A percentile compares a stretch with the other conserved stretches of the same genome.
Conservation (phyloP, 2,888 invertebrate genomes). For the Orgyia antiqua region DNA sequence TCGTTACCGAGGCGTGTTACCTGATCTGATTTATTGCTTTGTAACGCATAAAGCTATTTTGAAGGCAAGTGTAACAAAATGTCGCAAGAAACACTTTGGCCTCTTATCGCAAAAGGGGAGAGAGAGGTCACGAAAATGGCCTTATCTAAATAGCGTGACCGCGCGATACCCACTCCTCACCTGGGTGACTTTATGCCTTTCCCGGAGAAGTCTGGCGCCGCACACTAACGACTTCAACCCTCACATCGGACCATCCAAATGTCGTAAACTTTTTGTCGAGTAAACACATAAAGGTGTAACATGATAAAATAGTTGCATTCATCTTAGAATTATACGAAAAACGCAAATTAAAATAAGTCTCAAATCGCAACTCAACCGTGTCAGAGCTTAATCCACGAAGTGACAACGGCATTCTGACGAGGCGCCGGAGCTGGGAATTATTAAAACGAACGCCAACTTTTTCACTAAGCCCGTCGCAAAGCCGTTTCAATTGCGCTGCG, state of each 20-base stretch:
- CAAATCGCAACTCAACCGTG: constrained; percentile 76
- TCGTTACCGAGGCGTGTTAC: too few relatives aligned
- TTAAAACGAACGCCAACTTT: constrained; percentile 79
- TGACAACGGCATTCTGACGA: constrained; percentile 79
- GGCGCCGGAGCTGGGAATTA: constrained; percentile 78
- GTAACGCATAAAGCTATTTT: constrained; percentile 8
- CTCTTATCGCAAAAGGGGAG: constrained; percentile 48
- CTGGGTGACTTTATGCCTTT: constrained; percentile 69
- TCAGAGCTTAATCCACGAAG: constrained; percentile 77
- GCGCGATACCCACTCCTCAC: constrained; percentile 65
- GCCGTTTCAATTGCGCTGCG: constrained; percentile 78
- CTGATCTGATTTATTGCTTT: constrained; percentile 6
- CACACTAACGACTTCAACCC: constrained; percentile 64
- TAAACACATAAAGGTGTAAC: constrained; percentile 40
- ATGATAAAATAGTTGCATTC: constrained; percentile 42
- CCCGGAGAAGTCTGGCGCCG: constrained; percentile 56
- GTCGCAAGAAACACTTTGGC: constrained; percentile 37
- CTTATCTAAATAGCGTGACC: constrained; percentile 75
- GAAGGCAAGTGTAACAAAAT: constrained; percentile 31
- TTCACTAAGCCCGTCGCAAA: constrained; percentile 78
- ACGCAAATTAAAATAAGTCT: constrained; percentile 77
- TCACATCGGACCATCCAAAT: constrained; percentile 42
- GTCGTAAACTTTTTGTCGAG: constrained; percentile 51
- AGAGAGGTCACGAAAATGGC: constrained; percentile 57
- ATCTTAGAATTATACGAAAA: constrained; percentile 59